Conservation (phyloP, 2,797 vertebrate genomes). For the Gallirallus australis region DNA sequence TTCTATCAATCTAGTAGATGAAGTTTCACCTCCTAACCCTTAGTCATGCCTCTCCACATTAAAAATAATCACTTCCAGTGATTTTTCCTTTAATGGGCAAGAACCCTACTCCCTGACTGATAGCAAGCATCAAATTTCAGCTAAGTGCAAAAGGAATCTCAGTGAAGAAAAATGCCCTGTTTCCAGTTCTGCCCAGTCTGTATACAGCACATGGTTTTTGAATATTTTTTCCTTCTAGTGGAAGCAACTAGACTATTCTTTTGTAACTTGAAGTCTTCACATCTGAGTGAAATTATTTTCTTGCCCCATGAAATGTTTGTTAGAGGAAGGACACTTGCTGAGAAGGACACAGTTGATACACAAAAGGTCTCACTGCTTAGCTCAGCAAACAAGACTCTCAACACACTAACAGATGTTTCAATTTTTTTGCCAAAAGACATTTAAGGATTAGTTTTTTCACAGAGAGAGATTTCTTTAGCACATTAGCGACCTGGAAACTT, state of each 20-base stretch:
- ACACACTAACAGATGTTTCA: not conserved
- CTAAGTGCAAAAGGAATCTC: not conserved
- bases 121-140: not conserved
- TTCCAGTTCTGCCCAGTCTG: not conserved
- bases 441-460: slow-evolving; percentile 32
- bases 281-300: not conserved
- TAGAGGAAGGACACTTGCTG: not conserved
- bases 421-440: slow-evolving; percentile 42
- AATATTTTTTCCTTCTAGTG: not conserved
- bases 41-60: not conserved
- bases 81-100: not conserved
- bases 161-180: not conserved
- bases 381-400: not conserved
- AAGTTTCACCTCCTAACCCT: not conserved
- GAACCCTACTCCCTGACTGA: not conserved
- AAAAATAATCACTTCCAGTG: not conserved
- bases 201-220: not conserved
- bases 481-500: slow-evolving; percentile 3
- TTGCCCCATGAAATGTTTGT: not conserved
- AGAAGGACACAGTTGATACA: not conserved
- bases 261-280: not conserved
- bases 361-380: slow-evolving; percentile 2
- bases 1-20: not conserved
- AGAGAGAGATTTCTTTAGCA: not conserved
- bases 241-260: not conserved